phyloP scores from a whole-genome alignment of 2,888 invertebrate species.

The Pherbina coryleti region DNA sequence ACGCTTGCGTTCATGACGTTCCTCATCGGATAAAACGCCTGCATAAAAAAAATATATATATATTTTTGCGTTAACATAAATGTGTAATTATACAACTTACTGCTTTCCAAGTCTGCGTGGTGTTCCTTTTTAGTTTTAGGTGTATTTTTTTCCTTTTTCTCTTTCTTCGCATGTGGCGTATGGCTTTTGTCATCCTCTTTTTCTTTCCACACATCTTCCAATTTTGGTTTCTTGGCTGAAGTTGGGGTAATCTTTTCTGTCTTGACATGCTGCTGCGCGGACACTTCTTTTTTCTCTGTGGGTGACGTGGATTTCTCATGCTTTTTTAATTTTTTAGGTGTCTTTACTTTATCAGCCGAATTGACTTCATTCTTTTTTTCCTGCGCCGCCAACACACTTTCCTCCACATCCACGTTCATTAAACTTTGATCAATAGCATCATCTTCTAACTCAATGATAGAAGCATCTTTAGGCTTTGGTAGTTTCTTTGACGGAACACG shows the following conservation, averaged over 20 bases:
- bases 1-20: constrained; percentile 77
- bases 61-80: not conserved
- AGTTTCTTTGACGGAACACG: constrained; percentile 71
- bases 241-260: not conserved
- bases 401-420: constrained; percentile 58
- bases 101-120: constrained; percentile 58
- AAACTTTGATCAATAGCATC: constrained; percentile 74
- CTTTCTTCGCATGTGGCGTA: constrained; percentile 48
- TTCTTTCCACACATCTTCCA: constrained; percentile 27
- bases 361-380: not conserved
- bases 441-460: constrained; percentile 67
- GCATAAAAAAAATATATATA: not conserved
- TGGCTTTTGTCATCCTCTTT: constrained; percentile 22
- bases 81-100: constrained; percentile 46
- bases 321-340: not conserved
- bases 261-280: not conserved
- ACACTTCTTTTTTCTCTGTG: not conserved
- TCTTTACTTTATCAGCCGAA: not conserved
- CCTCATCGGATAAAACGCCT: constrained; percentile 73
- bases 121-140: constrained; percentile 36
- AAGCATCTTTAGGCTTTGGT: constrained; percentile 57
- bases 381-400: not conserved
- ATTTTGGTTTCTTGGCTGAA: constrained; percentile 20
- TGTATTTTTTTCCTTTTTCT: constrained; percentile 44
- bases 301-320: not conserved